Evolutionary conservation across 2,113 vertebrate species (phyloP), one percentile per base, ranked within the genome.

Genomic region (Trichomycterus rosablanca): DNA sequence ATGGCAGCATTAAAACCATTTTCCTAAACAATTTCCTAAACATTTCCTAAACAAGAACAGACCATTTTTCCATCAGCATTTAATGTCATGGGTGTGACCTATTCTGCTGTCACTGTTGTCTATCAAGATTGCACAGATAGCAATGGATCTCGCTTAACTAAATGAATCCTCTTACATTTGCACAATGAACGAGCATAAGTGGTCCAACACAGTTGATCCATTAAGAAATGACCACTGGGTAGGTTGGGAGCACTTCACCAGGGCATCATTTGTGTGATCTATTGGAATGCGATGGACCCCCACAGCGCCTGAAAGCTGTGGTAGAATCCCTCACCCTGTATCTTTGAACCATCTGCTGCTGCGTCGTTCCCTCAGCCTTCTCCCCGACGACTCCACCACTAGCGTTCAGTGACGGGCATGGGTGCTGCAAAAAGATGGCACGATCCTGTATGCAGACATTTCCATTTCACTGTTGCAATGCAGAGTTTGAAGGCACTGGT

Each of bases 331-430:
- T 42, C 50, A 44, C 57, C 63, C 52, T 20, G 32, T 42, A 9
- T 42, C 39, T 58, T 39, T 7, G 2, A 67, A 32, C 70, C 70
- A 72, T 72, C 70, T 72, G 70, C 59, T 63, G 23, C 57, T 56
- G 28, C 1, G 7, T 10, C 10, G 16, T 53, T 45, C 42, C 20
- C 54, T 40, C 58, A 44, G 63, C 34, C 68, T 57, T 11, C 28
- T 57, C 20, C 23, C n/a, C n/a, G n/a, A n/a, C n/a, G n/a, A n/a
- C n/a, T n/a, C n/a, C n/a, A n/a, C n/a, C n/a, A n/a, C n/a, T n/a
- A n/a, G n/a, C n/a, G n/a, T n/a, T 19, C 23, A 54, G 48, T 52
- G 39, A 44, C 60, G 34, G 40, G 39, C 50, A 18, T 12, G 3
- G 24, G 8, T 44, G 22, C 35, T 32, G 20, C 22, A 16, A 15